These are phyloP conservation scores for Cantharis nigra DNA, from an alignment of 2,888 invertebrate species.

Conservation along the genomic window DNA sequence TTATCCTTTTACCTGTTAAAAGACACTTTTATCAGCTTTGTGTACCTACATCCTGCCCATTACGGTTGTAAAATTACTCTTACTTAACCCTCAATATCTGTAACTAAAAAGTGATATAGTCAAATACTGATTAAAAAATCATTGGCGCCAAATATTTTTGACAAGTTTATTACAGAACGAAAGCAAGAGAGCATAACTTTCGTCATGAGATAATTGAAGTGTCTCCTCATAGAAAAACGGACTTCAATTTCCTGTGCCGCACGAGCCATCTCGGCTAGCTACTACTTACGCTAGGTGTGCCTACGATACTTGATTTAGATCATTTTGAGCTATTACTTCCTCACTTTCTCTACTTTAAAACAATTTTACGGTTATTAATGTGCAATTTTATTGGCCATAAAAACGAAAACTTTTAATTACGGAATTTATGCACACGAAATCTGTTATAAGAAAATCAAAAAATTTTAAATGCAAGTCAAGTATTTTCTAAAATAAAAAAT, in stretches of 20 bases:
- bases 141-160: neutral
- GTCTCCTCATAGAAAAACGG: constrained; percentile 15
- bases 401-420: neutral
- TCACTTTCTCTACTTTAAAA: neutral
- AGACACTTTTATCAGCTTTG: neutral
- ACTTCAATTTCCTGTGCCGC: constrained; percentile 24
- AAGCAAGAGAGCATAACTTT: neutral
- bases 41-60: neutral
- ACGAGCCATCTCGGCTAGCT: constrained; percentile 28
- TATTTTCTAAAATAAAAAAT: neutral
- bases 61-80: neutral
- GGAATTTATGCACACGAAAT: neutral
- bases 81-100: neutral
- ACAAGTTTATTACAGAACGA: neutral
- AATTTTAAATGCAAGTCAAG: no score
- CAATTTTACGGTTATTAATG: neutral
- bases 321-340: constrained; percentile 2
- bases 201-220: constrained; percentile 3
- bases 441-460: no score
- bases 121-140: neutral
- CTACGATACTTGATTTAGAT: constrained; percentile 20
- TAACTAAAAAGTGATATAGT: neutral
- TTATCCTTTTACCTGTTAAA: neutral
- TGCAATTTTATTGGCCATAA: neutral
- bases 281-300: constrained; percentile 9